Conservation (phyloP, 1,140 invertebrate species). For the Nasonia vitripennis region DNA sequence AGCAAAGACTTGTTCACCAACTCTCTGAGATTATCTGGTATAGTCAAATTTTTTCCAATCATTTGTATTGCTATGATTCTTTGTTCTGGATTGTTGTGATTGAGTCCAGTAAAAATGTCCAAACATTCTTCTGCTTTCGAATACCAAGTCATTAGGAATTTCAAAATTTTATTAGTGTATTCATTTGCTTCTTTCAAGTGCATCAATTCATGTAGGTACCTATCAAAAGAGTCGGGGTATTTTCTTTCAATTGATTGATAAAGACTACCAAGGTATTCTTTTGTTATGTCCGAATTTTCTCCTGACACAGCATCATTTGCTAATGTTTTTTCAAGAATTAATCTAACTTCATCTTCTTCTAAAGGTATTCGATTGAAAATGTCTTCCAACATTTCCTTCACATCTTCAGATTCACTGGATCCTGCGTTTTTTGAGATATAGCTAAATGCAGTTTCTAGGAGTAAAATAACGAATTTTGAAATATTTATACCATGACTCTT, state of each 20-base stretch:
- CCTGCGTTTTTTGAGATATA: slow-evolving; percentile 50
- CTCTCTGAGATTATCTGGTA: slow-evolving; percentile 62
- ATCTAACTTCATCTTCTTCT: slow-evolving; percentile 67
- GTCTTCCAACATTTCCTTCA: slow-evolving; percentile 68
- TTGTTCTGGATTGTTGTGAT: slow-evolving; percentile 79
- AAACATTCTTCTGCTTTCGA: slow-evolving; percentile 70
- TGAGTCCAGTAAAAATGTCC: slow-evolving; percentile 81
- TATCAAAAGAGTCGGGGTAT: slow-evolving; percentile 82
- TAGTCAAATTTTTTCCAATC: slow-evolving; percentile 57
- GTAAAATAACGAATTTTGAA: slow-evolving; percentile 74
- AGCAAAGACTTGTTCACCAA: slow-evolving; percentile 64
- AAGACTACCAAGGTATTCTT: slow-evolving; percentile 65
- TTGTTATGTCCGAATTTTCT: slow-evolving; percentile 53
- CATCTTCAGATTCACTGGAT: slow-evolving; percentile 37
- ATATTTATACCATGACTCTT: slow-evolving; percentile 74
- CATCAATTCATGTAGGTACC: slow-evolving; percentile 68
- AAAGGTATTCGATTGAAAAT: slow-evolving; percentile 77
- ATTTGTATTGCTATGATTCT: slow-evolving; percentile 77
- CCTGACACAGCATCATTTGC: slow-evolving; percentile 56
- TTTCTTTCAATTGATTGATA: slow-evolving; percentile 77
- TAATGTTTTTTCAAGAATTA: slow-evolving; percentile 62
- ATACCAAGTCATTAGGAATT: slow-evolving; percentile 68
- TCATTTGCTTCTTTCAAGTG: slow-evolving; percentile 53
- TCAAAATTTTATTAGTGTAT: slow-evolving; percentile 56
- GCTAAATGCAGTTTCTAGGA: slow-evolving; percentile 71